phyloP scores from a whole-genome alignment of 2,113 vertebrate species.

The Otolemur garnettii region DNA sequence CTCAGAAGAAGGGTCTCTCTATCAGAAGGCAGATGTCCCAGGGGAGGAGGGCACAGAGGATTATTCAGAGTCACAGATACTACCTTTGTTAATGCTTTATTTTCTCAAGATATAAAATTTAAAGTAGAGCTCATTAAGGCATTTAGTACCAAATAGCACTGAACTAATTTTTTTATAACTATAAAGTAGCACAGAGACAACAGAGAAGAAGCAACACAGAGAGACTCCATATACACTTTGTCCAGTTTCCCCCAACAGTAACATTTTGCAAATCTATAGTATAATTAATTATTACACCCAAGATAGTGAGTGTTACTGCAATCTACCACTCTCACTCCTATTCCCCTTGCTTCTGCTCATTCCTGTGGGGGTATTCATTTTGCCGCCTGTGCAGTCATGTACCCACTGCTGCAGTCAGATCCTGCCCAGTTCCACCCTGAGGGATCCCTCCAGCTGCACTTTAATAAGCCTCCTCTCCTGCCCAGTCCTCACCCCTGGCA shows the following conservation, averaged over 20 bases:
- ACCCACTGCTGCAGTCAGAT: not conserved
- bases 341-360: not conserved
- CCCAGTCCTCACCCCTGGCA: not conserved
- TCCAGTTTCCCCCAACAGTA: not conserved
- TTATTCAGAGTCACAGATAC: not conserved
- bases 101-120: constrained; percentile 7
- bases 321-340: not conserved
- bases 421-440: not conserved
- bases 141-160: not conserved
- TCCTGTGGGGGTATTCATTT: not conserved
- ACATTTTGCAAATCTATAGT: not conserved
- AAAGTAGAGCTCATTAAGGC: not conserved
- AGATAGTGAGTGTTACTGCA: not conserved
- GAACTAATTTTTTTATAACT: not conserved
- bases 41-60: fast-evolving
- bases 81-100: constrained; percentile 26
- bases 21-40: not conserved
- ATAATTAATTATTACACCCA: not conserved
- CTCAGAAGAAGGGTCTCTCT: not conserved
- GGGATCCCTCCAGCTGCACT: not conserved
- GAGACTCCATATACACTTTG: not conserved
- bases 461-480: not conserved
- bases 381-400: not conserved
- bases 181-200: not conserved
- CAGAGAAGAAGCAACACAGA: not conserved